Evolutionary conservation across 2,113 vertebrate species (phyloP).

Genomic region (Thunnus maccoyii): DNA sequence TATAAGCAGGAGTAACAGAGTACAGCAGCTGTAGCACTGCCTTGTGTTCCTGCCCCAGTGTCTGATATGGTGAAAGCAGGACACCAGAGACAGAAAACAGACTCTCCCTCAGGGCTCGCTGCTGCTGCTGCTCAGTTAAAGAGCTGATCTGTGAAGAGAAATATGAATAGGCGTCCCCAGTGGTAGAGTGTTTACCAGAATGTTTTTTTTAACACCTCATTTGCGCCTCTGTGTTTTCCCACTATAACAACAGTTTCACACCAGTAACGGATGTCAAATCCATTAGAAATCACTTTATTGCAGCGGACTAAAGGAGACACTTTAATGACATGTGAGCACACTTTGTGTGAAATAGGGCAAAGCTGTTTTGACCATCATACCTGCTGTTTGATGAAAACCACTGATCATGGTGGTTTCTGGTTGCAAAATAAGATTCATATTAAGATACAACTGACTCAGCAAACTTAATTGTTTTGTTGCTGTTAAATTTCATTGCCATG

Average conservation of each 20-base stretch:
- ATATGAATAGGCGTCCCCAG: neutral
- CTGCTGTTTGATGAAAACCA: neutral
- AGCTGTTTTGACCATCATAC: neutral
- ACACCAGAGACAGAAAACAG: slow-evolving; percentile 46
- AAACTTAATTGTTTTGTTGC: neutral
- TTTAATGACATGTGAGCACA: neutral
- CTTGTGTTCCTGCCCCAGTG: neutral
- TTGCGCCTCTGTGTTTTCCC: neutral
- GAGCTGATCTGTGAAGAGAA: slow-evolving; percentile 1
- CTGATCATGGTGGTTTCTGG: neutral
- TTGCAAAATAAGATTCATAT: neutral
- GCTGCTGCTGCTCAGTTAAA: slow-evolving; percentile 14
- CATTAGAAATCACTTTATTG: neutral
- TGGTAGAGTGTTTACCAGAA: neutral
- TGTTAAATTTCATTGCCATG: neutral
- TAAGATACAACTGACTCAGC: neutral
- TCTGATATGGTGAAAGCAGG: slow-evolving; percentile 13
- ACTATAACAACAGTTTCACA: neutral
- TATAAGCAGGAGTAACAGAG: neutral
- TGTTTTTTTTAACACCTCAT: slow-evolving; percentile 11
- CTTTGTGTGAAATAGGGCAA: too few relatives aligned
- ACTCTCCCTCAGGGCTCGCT: slow-evolving; percentile 17
- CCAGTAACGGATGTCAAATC: neutral
- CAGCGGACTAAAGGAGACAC: neutral
- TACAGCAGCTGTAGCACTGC: neutral